phyloP scores from a whole-genome alignment of 2,113 vertebrate species.

The Dromiciops gliroides region DNA sequence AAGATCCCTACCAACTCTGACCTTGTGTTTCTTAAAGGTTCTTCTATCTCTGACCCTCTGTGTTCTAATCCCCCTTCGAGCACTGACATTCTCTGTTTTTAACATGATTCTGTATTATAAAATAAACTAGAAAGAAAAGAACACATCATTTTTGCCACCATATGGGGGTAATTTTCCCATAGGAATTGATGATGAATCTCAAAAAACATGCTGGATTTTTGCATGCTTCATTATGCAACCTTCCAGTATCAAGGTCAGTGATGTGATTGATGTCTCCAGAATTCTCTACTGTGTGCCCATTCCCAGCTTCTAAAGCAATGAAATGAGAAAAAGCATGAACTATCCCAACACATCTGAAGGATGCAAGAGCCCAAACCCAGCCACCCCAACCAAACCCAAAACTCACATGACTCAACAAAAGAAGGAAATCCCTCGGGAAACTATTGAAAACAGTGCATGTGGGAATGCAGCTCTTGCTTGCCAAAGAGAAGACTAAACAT shows the following conservation, averaged over 20 bases:
- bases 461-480: constrained; percentile 74
- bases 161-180: not conserved
- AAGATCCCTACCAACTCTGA: too few species aligned
- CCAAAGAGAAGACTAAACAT: constrained; percentile 53
- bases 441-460: constrained; percentile 78
- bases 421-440: constrained; percentile 73
- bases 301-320: not conserved
- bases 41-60: not conserved
- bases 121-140: not conserved
- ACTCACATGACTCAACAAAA: constrained; percentile 58
- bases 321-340: constrained; percentile 33
- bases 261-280: not conserved
- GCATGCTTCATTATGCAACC: not conserved
- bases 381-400: constrained; percentile 45
- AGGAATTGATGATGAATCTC: not conserved
- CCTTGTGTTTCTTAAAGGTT: not conserved
- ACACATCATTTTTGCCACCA: not conserved
- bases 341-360: constrained; percentile 42
- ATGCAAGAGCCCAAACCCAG: constrained; percentile 46
- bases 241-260: not conserved
- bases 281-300: not conserved
- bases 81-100: not conserved
- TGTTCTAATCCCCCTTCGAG: not conserved
- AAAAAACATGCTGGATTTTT: not conserved
- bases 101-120: not conserved